phyloP scores from a whole-genome alignment of 2,113 vertebrate genomes.

The Fregata magnificens region DNA sequence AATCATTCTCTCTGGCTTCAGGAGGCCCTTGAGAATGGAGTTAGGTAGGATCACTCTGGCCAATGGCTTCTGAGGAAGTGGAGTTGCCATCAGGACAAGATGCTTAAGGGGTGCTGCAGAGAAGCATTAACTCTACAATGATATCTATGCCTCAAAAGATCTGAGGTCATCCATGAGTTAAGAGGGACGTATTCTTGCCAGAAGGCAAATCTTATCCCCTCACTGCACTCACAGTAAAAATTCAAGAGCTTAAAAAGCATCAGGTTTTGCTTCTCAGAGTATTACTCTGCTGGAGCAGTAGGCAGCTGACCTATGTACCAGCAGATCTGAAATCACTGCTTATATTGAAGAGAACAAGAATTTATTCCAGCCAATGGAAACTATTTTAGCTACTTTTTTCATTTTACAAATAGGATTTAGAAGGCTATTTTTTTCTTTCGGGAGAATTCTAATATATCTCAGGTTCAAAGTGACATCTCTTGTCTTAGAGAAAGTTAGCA shows the following conservation, averaged over 20 bases:
- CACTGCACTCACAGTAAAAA: neutral
- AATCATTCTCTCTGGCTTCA: neutral
- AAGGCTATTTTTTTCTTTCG: neutral
- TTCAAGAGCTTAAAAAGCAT: neutral
- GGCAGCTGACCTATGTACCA: neutral
- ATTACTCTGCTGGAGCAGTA: neutral
- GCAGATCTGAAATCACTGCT: neutral
- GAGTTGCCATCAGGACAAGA: neutral
- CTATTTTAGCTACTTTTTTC: neutral
- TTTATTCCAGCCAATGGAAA: neutral
- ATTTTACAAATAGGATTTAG: slow-evolving; percentile 2
- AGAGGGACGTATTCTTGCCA: neutral
- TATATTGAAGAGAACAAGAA: neutral
- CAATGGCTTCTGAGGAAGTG: neutral
- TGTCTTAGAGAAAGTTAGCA: neutral
- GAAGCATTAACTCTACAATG: neutral
- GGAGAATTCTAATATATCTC: neutral
- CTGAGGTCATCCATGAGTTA: neutral
- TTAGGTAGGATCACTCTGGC: neutral
- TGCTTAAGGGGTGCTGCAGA: neutral
- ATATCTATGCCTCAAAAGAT: neutral
- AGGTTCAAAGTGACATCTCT: neutral
- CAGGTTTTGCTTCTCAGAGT: neutral
- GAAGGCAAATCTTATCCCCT: neutral
- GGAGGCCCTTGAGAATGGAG: neutral